A percentile compares a stretch with the other conserved stretches of the same genome.
phyloP scores from a whole-genome alignment of 2,797 vertebrate genomes.

The Leucoraja ocellata region DNA sequence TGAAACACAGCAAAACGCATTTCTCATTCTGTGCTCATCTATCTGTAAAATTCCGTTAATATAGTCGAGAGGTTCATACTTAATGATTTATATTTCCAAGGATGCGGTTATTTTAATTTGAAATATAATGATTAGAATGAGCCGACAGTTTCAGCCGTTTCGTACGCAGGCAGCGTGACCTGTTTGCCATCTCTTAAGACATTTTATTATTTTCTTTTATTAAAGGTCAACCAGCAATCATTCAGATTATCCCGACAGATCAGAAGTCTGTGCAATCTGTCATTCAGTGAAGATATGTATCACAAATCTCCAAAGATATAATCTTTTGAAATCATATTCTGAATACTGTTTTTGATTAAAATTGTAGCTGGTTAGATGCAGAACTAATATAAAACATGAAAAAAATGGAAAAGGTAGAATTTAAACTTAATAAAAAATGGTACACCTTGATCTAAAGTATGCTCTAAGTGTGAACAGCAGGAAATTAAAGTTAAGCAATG shows the following conservation, averaged over 20 bases:
- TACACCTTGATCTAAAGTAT: conserved; percentile 39
- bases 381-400: conserved; percentile 54
- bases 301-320: conserved; percentile 70
- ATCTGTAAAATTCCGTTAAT: not conserved
- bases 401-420: conserved; percentile 45
- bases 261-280: conserved; percentile 61
- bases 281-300: conserved; percentile 58
- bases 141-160: not conserved
- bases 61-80: conserved; percentile 1
- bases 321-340: conserved; percentile 71
- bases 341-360: conserved; percentile 78
- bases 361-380: conserved; percentile 50
- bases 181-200: conserved; percentile 47
- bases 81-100: conserved; percentile 27
- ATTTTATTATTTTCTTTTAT: conserved; percentile 53
- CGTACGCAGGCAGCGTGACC: conserved; percentile 43
- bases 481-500: conserved; percentile 34
- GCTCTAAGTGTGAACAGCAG: not conserved
- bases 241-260: conserved; percentile 61
- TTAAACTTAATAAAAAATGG: conserved; percentile 48
- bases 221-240: conserved; percentile 60
- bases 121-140: conserved; percentile 26
- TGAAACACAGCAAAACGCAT: not conserved
- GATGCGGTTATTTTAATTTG: conserved; percentile 30
- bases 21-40: not conserved